Percentiles rank a stretch among this genome's conserved stretches.
Evolutionary conservation across 2,113 vertebrate genomes (phyloP).

Genomic region (Microcebus griseorufus): DNA sequence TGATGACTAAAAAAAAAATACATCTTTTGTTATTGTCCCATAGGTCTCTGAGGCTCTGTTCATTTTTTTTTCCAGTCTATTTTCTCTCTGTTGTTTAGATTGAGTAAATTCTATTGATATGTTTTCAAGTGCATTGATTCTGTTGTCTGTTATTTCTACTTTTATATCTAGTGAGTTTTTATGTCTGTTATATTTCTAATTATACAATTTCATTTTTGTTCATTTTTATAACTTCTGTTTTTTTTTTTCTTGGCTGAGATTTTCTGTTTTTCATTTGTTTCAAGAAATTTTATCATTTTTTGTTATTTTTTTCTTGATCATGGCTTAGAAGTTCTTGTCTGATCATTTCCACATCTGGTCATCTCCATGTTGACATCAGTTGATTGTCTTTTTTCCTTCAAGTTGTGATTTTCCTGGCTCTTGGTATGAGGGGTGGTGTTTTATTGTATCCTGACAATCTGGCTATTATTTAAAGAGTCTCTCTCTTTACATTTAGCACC

Average conservation of each 20-base stretch:
- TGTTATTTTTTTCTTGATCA: not conserved
- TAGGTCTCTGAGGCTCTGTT: not conserved
- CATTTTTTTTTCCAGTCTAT: not conserved
- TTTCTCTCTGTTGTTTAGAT: not conserved
- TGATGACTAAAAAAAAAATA: not conserved
- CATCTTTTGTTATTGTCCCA: not conserved
- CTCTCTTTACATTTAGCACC: not conserved
- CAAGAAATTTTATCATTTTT: not conserved
- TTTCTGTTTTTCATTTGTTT: constrained; percentile 20
- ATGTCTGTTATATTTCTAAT: not conserved
- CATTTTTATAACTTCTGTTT: not conserved
- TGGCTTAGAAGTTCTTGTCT: not conserved
- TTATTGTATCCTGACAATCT: not conserved
- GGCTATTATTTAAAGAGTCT: not conserved
- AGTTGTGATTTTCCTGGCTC: not conserved
- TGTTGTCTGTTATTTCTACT: not conserved
- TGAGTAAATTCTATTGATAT: not conserved
- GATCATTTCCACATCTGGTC: not conserved
- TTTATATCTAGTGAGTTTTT: not conserved
- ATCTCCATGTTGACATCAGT: not conserved
- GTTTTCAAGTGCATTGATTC: not conserved
- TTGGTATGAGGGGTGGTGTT: not conserved
- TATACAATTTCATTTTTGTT: constrained; percentile 11
- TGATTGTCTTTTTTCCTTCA: not conserved
- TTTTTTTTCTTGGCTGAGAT: not conserved